phyloP scores from a whole-genome alignment of 2,113 vertebrate species.

The Corvus moneduloides region DNA sequence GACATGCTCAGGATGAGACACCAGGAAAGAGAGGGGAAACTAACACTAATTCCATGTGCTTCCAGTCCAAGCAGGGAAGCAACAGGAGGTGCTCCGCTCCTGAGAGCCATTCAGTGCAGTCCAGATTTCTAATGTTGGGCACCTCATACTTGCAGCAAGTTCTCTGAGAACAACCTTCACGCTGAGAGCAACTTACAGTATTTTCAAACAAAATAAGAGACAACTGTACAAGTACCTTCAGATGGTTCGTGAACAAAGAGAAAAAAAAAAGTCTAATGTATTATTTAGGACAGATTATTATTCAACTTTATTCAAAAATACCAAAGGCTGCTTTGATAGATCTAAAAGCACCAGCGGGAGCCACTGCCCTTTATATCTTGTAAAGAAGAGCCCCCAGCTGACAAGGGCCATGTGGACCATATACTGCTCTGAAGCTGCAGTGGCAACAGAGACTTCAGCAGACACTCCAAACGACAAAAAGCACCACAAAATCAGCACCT shows the following conservation, averaged over 20 bases:
- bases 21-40: background rate
- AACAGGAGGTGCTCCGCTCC: fast-evolving
- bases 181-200: background rate
- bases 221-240: background rate
- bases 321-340: conserved; percentile 8
- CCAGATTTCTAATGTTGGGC: background rate
- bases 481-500: background rate
- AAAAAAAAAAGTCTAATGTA: background rate
- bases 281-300: background rate
- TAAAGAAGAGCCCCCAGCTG: background rate
- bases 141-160: background rate
- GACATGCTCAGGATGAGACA: background rate
- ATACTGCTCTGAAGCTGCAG: background rate
- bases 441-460: background rate
- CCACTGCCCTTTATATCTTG: background rate
- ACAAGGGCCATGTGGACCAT: background rate
- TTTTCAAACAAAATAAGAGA: background rate
- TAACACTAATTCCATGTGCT: background rate
- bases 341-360: conserved; percentile 11
- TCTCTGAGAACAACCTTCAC: background rate
- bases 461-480: background rate
- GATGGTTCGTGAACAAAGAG: background rate
- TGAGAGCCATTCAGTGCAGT: background rate
- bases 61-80: background rate
- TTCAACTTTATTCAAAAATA: background rate